Evolutionary conservation across 2,888 invertebrate species (phyloP).

Genomic region (Cerastis leucographa): DNA sequence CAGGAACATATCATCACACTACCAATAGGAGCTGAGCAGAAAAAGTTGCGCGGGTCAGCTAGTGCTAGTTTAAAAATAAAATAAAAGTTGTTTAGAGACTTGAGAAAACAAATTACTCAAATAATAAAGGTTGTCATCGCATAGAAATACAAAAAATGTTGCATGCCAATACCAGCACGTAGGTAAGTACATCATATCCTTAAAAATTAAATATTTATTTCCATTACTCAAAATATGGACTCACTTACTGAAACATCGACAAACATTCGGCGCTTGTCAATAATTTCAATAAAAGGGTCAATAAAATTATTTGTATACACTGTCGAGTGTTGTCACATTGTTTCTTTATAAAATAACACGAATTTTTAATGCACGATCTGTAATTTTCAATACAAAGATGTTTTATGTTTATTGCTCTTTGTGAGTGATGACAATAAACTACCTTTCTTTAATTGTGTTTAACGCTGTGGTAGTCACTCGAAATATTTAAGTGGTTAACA

Average conservation of each 20-base stretch:
- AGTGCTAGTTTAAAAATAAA: not conserved
- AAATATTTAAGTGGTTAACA: not conserved
- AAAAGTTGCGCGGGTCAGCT: too few relatives aligned
- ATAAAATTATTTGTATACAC: constrained; percentile 31
- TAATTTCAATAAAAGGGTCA: constrained; percentile 34
- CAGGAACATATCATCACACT: too few relatives aligned
- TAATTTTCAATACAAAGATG: constrained; percentile 31
- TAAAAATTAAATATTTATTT: not conserved
- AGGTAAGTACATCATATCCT: too few relatives aligned
- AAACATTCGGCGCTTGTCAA: constrained; percentile 28
- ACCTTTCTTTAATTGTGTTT: not conserved
- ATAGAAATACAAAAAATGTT: too few relatives aligned
- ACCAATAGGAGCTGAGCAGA: too few relatives aligned
- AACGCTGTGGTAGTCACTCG: not conserved
- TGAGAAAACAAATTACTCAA: not conserved
- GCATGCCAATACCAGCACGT: too few relatives aligned
- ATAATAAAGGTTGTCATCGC: not conserved
- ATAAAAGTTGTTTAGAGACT: not conserved
- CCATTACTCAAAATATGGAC: constrained; percentile 6
- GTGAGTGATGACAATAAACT: not conserved
- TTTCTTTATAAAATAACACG: constrained; percentile 28
- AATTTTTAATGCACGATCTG: constrained; percentile 13
- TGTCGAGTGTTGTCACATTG: constrained; percentile 16
- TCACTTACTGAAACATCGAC: constrained; percentile 3
- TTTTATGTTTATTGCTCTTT: constrained; percentile 12